Evolutionary conservation across 2,797 vertebrate species (phyloP).

Genomic region (Xerus rutilus): DNA sequence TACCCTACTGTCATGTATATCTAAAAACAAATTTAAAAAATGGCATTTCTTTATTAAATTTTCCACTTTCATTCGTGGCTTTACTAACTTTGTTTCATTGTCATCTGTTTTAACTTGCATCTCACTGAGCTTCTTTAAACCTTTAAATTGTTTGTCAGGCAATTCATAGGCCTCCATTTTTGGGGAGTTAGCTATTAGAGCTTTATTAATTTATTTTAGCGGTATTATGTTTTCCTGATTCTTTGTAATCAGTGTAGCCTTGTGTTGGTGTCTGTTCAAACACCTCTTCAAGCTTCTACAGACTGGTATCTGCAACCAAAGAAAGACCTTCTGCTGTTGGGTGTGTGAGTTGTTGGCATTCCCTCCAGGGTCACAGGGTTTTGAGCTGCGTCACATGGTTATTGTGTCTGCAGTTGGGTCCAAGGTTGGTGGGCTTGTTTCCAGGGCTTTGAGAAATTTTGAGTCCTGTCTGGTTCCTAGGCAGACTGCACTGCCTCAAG

Average conservation of each 20-base stretch:
- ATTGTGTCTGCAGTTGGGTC: not conserved
- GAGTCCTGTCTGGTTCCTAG: not conserved
- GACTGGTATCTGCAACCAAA: not conserved
- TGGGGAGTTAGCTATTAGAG: not conserved
- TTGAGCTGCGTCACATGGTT: not conserved
- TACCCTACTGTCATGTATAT: too few species aligned
- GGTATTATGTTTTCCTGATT: too few species aligned
- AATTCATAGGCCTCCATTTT: too few species aligned
- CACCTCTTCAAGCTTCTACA: not conserved
- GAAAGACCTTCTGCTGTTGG: not conserved
- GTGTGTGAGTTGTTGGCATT: not conserved
- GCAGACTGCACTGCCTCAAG: not conserved
- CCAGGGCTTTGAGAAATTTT: not conserved
- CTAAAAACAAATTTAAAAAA: not conserved
- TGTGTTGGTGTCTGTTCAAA: not conserved
- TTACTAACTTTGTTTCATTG: not conserved
- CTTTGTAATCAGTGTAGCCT: too few species aligned
- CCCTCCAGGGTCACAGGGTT: not conserved
- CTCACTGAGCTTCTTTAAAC: too few species aligned
- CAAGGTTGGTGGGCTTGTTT: not conserved
- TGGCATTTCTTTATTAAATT: not conserved
- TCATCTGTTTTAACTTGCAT: not conserved
- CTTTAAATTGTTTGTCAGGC: too few species aligned
- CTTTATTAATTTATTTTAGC: not conserved
- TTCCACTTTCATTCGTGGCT: not conserved